Conservation (phyloP, 2,113 vertebrate genomes). For the Passer domesticus region DNA sequence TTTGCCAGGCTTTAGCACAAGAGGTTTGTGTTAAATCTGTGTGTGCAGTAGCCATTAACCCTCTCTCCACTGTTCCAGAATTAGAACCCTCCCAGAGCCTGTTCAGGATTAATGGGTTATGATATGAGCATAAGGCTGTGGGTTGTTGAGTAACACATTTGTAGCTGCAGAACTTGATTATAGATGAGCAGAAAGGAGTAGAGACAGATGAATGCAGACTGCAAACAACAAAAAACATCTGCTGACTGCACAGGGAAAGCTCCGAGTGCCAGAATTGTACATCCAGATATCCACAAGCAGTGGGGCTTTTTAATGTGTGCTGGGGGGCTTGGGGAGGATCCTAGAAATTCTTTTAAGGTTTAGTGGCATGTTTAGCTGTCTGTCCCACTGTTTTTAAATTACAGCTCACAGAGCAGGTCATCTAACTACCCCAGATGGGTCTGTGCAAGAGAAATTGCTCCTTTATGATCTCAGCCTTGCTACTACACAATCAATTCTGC, state of each 20-base stretch:
- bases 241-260: not conserved
- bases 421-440: not conserved
- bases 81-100: not conserved
- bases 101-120: not conserved
- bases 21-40: not conserved
- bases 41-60: not conserved
- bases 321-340: not conserved
- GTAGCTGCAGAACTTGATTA: constrained; percentile 47
- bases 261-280: not conserved
- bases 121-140: not conserved
- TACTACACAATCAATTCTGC: not conserved
- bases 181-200: constrained; percentile 26
- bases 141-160: constrained; percentile 13
- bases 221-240: constrained; percentile 20
- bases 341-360: not conserved
- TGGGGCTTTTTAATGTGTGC: not conserved
- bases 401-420: not conserved
- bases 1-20: not conserved
- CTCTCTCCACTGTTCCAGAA: not conserved
- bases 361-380: not conserved
- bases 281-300: not conserved
- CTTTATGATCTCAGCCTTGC: not conserved
- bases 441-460: constrained; percentile 6
- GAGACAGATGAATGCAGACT: constrained; percentile 33
- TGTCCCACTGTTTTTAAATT: not conserved